Conservation (phyloP, 1,140 invertebrate genomes). For the Aphis craccivora region DNA sequence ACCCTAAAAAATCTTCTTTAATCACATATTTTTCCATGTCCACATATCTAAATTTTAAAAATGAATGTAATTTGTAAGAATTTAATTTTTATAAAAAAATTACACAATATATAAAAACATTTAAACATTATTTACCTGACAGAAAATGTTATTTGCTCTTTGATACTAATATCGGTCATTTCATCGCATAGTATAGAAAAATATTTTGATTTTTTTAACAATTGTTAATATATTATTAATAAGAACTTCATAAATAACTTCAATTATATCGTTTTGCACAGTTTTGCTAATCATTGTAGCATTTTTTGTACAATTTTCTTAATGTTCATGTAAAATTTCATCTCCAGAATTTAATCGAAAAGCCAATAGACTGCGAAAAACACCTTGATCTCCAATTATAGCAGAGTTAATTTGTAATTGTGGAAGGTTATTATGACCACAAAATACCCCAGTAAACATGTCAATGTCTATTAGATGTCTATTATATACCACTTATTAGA, state of each 20-base stretch:
- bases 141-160: constrained; percentile 9
- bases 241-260: constrained; percentile 4
- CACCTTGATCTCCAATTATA: background rate
- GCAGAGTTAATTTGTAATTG: constrained; percentile 7
- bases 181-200: background rate
- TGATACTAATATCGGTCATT: constrained; percentile 21
- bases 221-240: background rate
- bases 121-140: background rate
- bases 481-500: too few relatives aligned
- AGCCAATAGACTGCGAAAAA: background rate
- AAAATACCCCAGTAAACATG: too few relatives aligned
- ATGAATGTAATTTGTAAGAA: background rate
- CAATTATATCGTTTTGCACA: background rate
- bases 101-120: background rate
- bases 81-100: background rate
- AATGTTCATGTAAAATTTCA: background rate
- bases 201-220: background rate
- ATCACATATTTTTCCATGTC: background rate
- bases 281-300: constrained; percentile 7
- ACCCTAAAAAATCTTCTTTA: constrained; percentile 25
- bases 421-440: too few relatives aligned
- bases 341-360: constrained; percentile 21
- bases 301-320: constrained; percentile 1
- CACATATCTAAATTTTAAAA: background rate
- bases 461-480: too few relatives aligned